Evolutionary conservation across 2,888 invertebrate species (phyloP), one percentile per base, ranked within the genome.

Genomic region (Eurytoma californica): DNA sequence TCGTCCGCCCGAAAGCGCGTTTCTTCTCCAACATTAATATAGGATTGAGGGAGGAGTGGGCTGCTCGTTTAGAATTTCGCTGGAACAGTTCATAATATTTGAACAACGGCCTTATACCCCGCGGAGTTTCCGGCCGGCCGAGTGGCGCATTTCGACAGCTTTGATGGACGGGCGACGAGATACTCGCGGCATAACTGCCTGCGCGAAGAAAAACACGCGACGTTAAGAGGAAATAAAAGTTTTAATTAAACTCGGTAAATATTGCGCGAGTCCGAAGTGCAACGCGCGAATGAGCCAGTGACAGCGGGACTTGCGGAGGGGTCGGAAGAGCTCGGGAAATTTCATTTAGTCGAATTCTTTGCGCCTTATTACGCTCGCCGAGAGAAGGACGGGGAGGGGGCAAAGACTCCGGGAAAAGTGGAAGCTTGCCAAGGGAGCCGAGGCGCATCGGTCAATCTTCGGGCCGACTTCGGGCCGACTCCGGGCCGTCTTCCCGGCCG

Each of bases 281-380:
- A 16, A 49, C 60, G 24, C 53, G 72, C 55, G 20, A 30, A 12
- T 58, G 28, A 47, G 4, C 28, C 28, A 18, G 13, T 20, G 20
- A 20, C 28, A 18, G 9, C 39, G 14, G 4, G 16, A 60, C 3
- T 20, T 28, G 73, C 30, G 55, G 65, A 60, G 60, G 65, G 68
- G 73, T 66, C 76, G 72, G 60, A 72, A 66, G 69, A 72, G 28
- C 9, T 18, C 4, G 18, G 47, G 84, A 87, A 88, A 88, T 88
- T 87, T 86, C 84, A 87, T 87, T 88, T 87, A 84, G 83, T 81
- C 82, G 83, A 85, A 88, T 87, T 87, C 86, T 85, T 86, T 82
- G 82, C 83, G 83, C 53, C 86, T 87, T 86, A 87, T 88, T 88
- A 87, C 85, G 82, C 80, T 69, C 61, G 67, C 68, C 73, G 39